A percentile compares a stretch with the other conserved stretches of the same genome.
These are phyloP conservation scores for Lepidurus apus DNA, from an alignment of 1,140 invertebrate species.

Conservation along the genomic window DNA sequence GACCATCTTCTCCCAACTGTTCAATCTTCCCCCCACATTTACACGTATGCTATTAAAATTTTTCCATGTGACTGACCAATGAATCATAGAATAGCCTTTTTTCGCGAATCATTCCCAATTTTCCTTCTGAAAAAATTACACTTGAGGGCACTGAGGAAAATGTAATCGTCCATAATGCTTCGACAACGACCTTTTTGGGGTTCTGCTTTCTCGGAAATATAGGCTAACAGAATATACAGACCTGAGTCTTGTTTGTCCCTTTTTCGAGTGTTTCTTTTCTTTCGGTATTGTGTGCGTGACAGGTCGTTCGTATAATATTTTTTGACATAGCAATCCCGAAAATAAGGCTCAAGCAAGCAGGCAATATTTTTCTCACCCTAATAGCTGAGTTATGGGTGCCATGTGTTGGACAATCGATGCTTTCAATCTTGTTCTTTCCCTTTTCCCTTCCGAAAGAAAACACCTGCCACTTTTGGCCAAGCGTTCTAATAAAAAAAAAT, in stretches of 20 bases:
- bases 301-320: not conserved
- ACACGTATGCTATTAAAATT: not conserved
- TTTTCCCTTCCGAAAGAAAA: not conserved
- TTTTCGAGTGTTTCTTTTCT: not conserved
- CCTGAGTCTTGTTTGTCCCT: not conserved
- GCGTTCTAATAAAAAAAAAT: not conserved
- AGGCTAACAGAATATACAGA: not conserved
- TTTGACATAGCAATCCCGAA: not conserved
- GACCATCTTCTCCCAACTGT: conserved; percentile 14
- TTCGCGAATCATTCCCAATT: not conserved
- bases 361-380: not conserved
- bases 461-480: not conserved
- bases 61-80: conserved; percentile 9
- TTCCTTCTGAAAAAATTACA: not conserved
- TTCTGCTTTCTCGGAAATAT: not conserved
- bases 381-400: not conserved
- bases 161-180: not conserved
- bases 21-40: not conserved
- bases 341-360: conserved; percentile 8
- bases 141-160: not conserved
- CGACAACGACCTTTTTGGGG: not conserved
- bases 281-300: not conserved
- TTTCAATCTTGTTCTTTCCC: not conserved
- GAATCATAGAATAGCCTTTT: not conserved
- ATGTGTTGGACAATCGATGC: conserved; percentile 14